Base-by-base conservation (phyloP, 2,888 invertebrate species). In the Andricus curvator region DNA sequence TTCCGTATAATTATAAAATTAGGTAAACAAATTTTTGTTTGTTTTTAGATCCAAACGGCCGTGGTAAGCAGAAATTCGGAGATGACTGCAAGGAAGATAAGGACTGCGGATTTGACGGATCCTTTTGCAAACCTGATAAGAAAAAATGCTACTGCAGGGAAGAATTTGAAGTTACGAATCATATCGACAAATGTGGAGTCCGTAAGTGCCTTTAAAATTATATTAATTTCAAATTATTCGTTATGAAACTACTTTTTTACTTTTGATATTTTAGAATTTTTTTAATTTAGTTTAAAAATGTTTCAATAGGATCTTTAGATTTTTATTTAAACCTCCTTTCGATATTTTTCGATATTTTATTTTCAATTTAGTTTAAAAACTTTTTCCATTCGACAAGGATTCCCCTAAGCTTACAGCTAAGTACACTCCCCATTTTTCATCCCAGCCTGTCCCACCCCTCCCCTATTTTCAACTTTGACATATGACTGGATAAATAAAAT, bases 111-210 rank as follows among this genome's bases (percentile, higher is more conserved):
- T 97, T 97, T 93, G 94, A 94, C 77, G 96, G 96, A 85, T 95
- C 97, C 56, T 94, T 96, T 83, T 97, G 97, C 91, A 96, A 96
- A 89, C 94, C 94, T 33, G 94, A 94, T 86, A 95, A 95, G 89
- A 95, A 95, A 90, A 95, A 94, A 86, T 97, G 97, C 91, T 94
- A 95, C 88, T 97, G 97, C 92, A 94, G 94, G 84, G 95, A 95
- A 41, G 96, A 96, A 87, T 94, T 95, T 86, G 95, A 95, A 29
- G 95, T 96, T 88, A 97, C 96, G 90, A 97, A 97, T 93, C 97
- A 97, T 92, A 94, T 97, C 88, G 96, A 97, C 92, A 97, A 97
- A 93, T 97, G 97, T 93, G 97, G 97, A 88, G 95, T 95, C 94
- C 95, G 97, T 97, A 93, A 95, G 95, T 94, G 22, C 78, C 22